These are phyloP conservation scores for Stenichneumon culpator DNA, from an alignment of 2,888 invertebrate genomes.

Conservation along the genomic window DNA sequence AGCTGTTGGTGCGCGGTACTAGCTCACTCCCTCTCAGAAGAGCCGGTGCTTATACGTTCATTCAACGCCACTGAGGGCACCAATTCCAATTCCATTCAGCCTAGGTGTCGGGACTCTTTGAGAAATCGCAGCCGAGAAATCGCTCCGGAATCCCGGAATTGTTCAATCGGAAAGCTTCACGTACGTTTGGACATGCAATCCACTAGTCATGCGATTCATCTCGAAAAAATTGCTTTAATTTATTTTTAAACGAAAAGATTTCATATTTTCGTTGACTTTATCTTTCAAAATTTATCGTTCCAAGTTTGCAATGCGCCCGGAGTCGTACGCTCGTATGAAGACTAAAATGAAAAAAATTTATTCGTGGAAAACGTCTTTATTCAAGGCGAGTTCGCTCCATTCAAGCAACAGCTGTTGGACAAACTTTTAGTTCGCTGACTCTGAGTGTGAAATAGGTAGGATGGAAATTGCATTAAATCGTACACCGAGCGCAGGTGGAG, in stretches of 20 bases:
- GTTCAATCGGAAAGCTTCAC: neutral
- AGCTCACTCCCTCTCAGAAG: conserved; percentile 6
- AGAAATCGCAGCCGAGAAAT: neutral
- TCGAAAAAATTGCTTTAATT: neutral
- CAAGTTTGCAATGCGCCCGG: neutral
- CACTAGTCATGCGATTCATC: neutral
- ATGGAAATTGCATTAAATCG: conserved; percentile 48
- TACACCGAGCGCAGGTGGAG: conserved; percentile 46
- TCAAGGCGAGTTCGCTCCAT: conserved; percentile 15
- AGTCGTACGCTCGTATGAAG: neutral
- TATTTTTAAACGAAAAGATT: neutral
- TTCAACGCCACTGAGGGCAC: conserved; percentile 17
- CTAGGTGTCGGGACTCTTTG: conserved; percentile 8
- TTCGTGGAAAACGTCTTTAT: conserved; percentile 14
- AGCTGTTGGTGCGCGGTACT: conserved; percentile 22
- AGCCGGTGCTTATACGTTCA: neutral
- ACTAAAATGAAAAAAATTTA: neutral
- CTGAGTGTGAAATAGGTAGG: conserved; percentile 23
- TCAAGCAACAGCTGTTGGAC: conserved; percentile 39
- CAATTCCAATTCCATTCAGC: conserved; percentile 13
- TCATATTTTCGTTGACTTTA: neutral
- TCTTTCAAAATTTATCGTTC: neutral
- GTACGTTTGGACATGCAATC: neutral
- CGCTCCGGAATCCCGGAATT: neutral
- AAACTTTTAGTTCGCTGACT: conserved; percentile 40